Percentiles rank a stretch among this genome's conserved stretches.
These are phyloP conservation scores for Trigoniulus corallinus DNA, from an alignment of 1,140 invertebrate genomes.

Conservation along the genomic window DNA sequence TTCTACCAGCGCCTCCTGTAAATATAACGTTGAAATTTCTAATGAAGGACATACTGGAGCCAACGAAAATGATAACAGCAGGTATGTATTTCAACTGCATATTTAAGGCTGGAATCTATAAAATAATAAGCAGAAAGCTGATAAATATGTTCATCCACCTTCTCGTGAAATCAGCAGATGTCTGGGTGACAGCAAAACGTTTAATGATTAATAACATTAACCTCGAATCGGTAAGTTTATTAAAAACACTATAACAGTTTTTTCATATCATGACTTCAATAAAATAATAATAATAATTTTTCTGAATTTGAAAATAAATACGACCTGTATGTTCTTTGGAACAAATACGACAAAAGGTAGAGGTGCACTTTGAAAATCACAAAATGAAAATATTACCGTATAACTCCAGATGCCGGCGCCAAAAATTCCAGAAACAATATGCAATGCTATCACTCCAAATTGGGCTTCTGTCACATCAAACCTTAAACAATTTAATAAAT, in stretches of 20 bases:
- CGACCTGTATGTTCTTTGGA: too few relatives aligned
- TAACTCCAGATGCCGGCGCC: constrained; percentile 71
- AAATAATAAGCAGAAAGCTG: too few relatives aligned
- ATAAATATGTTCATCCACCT: too few relatives aligned
- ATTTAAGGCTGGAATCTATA: constrained; percentile 17
- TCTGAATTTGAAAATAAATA: constrained; percentile 1
- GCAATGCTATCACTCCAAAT: constrained; percentile 76
- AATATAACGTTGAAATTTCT: constrained; percentile 33
- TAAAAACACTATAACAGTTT: too few relatives aligned
- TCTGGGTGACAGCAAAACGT: too few relatives aligned
- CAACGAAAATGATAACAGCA: constrained; percentile 7
- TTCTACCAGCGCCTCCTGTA: constrained; percentile 70
- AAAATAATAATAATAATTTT: not conserved
- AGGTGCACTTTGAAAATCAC: not conserved
- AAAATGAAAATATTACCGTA: constrained; percentile 36
- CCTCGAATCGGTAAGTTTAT: too few relatives aligned
- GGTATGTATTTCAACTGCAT: constrained; percentile 11
- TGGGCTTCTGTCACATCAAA: constrained; percentile 98
- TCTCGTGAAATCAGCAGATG: too few relatives aligned
- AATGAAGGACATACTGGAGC: constrained; percentile 16
- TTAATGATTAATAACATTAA: too few relatives aligned
- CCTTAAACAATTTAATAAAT: too few relatives aligned
- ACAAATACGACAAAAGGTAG: too few relatives aligned
- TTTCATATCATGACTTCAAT: not conserved
- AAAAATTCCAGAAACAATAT: constrained; percentile 69